phyloP scores from a whole-genome alignment of 2,888 invertebrate genomes.

The Tetragonisca angustula region DNA sequence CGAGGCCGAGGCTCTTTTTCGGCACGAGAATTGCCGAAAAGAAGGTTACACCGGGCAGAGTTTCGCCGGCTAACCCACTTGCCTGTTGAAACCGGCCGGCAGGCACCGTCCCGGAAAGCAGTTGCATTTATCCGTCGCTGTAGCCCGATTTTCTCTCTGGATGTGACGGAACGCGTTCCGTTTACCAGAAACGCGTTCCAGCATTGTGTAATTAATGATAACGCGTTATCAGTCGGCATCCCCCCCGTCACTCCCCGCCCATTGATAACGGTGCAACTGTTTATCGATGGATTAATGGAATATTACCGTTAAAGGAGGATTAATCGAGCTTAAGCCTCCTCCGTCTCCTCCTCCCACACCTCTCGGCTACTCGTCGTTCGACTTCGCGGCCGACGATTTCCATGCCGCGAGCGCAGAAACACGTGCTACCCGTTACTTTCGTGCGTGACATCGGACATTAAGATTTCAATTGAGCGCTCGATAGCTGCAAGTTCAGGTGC shows the following conservation, averaged over 20 bases:
- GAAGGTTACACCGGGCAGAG: conserved; percentile 67
- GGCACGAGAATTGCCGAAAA: conserved; percentile 46
- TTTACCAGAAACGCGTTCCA: conserved; percentile 43
- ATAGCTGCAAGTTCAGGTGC: conserved; percentile 1
- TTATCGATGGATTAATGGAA: conserved; percentile 68
- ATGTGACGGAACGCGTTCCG: conserved; percentile 37
- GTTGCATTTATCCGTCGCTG: conserved; percentile 32
- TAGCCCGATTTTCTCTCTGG: conserved; percentile 34
- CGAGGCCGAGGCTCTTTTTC: conserved; percentile 61
- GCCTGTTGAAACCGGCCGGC: conserved; percentile 57
- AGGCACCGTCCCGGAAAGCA: conserved; percentile 32
- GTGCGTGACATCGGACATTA: neutral
- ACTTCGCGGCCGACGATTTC: neutral
- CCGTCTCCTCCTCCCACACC: neutral
- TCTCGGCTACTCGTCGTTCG: neutral
- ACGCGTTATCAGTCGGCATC: conserved; percentile 46
- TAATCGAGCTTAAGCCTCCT: conserved; percentile 27
- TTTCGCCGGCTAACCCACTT: conserved; percentile 76
- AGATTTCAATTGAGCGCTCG: conserved; percentile 11
- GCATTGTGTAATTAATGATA: conserved; percentile 62
- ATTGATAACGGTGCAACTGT: conserved; percentile 56
- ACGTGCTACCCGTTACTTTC: conserved; percentile 1
- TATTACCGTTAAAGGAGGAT: conserved; percentile 62
- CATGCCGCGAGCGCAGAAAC: conserved; percentile 38
- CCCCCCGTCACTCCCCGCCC: neutral